Conservation (phyloP, 2,888 invertebrate genomes). For the Scotopteryx bipunctaria region DNA sequence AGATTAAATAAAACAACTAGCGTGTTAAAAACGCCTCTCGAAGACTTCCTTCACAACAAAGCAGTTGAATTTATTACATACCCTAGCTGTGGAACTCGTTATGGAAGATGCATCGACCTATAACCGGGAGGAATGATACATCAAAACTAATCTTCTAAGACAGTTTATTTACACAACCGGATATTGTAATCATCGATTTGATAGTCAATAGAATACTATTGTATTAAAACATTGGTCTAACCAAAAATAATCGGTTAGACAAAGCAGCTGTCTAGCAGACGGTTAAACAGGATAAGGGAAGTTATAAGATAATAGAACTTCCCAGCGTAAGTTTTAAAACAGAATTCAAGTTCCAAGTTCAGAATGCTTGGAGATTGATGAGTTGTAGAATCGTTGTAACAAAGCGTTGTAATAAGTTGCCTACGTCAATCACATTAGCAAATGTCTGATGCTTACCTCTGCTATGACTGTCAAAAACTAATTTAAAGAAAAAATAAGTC, state of each 20-base stretch:
- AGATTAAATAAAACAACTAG: no score
- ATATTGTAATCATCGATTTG: background rate
- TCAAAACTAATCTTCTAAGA: slow-evolving; percentile 9
- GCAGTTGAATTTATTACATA: background rate
- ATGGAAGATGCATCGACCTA: slow-evolving; percentile 9
- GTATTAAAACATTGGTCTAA: background rate
- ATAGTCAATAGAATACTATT: background rate
- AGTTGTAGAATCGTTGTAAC: background rate
- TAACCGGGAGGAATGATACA: slow-evolving; percentile 6
- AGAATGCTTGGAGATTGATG: background rate
- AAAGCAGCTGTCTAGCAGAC: background rate
- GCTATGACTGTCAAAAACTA: no score
- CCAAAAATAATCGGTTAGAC: no score
- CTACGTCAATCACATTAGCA: background rate
- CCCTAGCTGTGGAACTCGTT: background rate
- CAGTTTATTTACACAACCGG: background rate
- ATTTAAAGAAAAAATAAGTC: no score
- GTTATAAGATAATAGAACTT: background rate
- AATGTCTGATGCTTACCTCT: background rate
- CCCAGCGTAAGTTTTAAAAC: background rate
- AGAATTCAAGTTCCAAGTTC: slow-evolving; percentile 3
- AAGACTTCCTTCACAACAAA: background rate
- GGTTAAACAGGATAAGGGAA: background rate
- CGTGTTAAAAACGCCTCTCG: no score
- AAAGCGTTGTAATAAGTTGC: background rate